A percentile compares a stretch with the other conserved stretches of the same genome.
phyloP scores from a whole-genome alignment of 2,797 vertebrate genomes.

The Enteromius unitaeniatus region DNA sequence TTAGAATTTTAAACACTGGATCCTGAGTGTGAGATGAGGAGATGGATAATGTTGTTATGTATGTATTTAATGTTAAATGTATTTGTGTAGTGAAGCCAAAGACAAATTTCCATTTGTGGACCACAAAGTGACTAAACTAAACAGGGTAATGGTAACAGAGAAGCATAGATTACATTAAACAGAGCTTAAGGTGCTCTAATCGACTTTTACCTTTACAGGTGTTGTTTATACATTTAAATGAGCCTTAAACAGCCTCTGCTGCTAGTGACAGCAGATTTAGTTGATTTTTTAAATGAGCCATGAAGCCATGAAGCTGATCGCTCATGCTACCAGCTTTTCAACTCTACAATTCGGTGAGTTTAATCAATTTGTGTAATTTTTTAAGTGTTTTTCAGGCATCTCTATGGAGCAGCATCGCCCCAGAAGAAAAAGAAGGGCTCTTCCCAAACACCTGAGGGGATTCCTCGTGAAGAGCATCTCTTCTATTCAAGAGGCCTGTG shows the following conservation, averaged over 20 bases:
- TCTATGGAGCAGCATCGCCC: neutral
- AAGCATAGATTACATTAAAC: neutral
- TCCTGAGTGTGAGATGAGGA: too few relatives aligned
- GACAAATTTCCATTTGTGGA: too few relatives aligned
- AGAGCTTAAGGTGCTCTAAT: neutral
- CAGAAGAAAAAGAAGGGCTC: neutral
- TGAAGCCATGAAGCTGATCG: neutral
- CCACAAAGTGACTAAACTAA: too few relatives aligned
- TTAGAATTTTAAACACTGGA: too few relatives aligned
- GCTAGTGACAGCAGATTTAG: neutral
- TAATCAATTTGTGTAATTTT: neutral
- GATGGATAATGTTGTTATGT: too few relatives aligned
- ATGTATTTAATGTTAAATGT: too few relatives aligned
- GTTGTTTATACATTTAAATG: constrained; percentile 3
- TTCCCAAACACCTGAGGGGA: neutral
- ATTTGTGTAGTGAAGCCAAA: too few relatives aligned
- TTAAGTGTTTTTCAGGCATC: neutral
- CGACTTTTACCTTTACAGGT: neutral
- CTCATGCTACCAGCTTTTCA: neutral
- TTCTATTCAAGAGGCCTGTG: neutral
- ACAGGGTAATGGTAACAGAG: too few relatives aligned
- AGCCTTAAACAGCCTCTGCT: neutral
- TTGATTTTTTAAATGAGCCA: neutral
- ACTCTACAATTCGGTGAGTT: neutral
- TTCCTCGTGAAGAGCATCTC: neutral